Evolutionary conservation across 2,113 vertebrate species (phyloP).

Genomic region (human (Homo sapiens)): DNA sequence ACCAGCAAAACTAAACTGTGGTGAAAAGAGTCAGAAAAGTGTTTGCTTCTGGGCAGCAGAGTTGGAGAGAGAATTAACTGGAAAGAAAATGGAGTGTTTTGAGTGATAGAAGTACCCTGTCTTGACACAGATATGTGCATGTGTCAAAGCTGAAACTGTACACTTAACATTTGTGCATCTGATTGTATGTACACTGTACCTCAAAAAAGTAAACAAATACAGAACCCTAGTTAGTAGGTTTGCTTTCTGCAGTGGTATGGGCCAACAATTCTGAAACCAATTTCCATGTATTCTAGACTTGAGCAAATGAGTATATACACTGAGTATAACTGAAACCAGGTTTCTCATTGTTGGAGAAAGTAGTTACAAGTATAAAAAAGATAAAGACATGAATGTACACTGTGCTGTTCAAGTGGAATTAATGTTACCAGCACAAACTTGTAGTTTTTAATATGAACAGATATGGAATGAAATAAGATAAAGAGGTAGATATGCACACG

Average conservation of each 20-base stretch:
- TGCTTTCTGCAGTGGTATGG: neutral
- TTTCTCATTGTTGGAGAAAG: neutral
- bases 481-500: neutral
- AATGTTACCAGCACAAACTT: neutral
- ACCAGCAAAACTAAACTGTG: neutral
- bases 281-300: neutral
- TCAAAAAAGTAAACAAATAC: neutral
- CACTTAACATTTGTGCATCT: neutral
- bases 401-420: neutral
- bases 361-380: neutral
- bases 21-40: neutral
- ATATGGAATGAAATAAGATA: neutral
- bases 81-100: neutral
- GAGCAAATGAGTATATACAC: neutral
- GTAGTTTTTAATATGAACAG: neutral
- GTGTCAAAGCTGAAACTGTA: neutral
- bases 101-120: neutral
- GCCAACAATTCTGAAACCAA: neutral
- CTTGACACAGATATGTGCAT: neutral
- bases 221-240: neutral
- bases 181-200: neutral
- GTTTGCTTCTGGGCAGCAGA: neutral
- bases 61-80: neutral
- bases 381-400: neutral
- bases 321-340: neutral